Conservation (phyloP, 2,113 vertebrate genomes). For the Daubentonia madagascariensis region DNA sequence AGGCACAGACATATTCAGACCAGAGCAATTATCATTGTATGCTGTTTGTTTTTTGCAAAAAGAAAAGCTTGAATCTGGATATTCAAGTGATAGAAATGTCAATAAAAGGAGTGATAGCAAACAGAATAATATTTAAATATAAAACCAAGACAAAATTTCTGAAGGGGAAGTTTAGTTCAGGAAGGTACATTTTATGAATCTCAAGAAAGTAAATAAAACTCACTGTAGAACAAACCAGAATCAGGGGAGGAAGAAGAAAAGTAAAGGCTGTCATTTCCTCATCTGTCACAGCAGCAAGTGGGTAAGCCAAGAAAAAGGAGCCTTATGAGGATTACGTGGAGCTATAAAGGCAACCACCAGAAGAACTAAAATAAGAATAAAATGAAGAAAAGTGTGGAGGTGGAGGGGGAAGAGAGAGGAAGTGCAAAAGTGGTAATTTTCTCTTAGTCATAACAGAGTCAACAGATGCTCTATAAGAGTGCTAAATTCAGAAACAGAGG, state of each 20-base stretch:
- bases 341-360: constrained; percentile 52
- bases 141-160: background rate
- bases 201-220: background rate
- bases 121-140: background rate
- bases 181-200: background rate
- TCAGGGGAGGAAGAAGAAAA: background rate
- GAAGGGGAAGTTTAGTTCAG: background rate
- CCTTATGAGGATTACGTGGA: background rate
- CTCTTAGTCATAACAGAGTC: constrained; percentile 71
- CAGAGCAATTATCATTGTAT: background rate
- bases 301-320: background rate
- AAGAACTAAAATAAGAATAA: constrained; percentile 44
- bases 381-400: constrained; percentile 52
- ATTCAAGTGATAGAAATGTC: background rate
- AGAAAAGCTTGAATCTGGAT: background rate
- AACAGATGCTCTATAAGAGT: constrained; percentile 43
- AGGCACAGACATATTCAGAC: too few species aligned
- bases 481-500: constrained; percentile 50
- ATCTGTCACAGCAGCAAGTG: too few species aligned
- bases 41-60: background rate
- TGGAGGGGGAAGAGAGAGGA: constrained; percentile 52
- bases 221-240: background rate
- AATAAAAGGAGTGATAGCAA: background rate
- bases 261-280: background rate
- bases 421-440: constrained; percentile 61